Evolutionary conservation across 2,113 vertebrate species (phyloP).

Genomic region (Siniperca chuatsi): DNA sequence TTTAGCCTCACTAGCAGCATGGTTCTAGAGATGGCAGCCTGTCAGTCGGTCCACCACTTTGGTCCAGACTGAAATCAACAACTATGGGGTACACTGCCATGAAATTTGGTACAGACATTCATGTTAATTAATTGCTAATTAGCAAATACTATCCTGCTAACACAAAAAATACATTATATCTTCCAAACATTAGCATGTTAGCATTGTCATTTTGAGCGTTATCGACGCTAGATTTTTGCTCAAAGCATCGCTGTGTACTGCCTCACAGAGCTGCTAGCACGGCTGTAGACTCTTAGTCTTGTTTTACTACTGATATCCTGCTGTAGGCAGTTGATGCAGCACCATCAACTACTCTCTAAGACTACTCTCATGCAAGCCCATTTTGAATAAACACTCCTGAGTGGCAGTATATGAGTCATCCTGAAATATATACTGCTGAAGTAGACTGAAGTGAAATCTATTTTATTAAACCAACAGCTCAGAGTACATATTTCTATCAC

Average conservation of each 20-base stretch:
- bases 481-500: constrained; percentile 18
- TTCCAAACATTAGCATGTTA: neutral
- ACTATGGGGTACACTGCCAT: too few relatives aligned
- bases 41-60: neutral
- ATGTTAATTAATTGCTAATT: neutral
- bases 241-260: too few relatives aligned
- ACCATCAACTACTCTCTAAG: neutral
- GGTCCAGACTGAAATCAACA: neutral
- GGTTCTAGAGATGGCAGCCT: too few relatives aligned
- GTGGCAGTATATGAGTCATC: constrained; percentile 8
- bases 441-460: constrained; percentile 15
- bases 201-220: neutral
- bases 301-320: neutral
- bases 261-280: neutral
- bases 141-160: neutral
- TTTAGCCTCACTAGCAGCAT: too few relatives aligned
- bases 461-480: constrained; percentile 40
- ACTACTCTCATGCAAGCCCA: neutral
- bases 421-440: constrained; percentile 25
- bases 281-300: neutral
- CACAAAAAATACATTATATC: neutral
- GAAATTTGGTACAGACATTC: neutral
- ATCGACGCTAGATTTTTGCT: too few relatives aligned
- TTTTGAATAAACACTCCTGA: neutral
- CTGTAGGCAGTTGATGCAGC: neutral